phyloP scores from a whole-genome alignment of 92 coral and sea anemone genomes.

The Parazoanthus atlanticus region DNA sequence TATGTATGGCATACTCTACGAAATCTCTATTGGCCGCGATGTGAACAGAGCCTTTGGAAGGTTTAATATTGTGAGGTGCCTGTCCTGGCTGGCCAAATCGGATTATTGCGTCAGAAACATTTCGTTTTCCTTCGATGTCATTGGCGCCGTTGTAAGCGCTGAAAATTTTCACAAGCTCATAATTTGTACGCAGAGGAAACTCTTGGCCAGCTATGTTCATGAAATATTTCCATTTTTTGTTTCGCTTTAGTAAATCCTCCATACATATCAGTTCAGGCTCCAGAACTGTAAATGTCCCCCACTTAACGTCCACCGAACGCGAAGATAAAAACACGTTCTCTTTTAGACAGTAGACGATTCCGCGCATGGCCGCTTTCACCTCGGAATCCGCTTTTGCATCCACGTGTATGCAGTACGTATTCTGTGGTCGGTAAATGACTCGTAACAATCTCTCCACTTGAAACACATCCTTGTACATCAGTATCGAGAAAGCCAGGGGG shows the following conservation, averaged over 20 bases:
- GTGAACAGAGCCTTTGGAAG: slow-evolving; percentile 55
- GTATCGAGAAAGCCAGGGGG: slow-evolving; percentile 58
- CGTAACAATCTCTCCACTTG: slow-evolving; percentile 63
- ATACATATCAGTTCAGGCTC: slow-evolving; percentile 64
- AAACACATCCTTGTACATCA: slow-evolving; percentile 62
- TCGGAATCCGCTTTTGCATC: slow-evolving; percentile 51
- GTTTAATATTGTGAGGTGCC: slow-evolving; percentile 45
- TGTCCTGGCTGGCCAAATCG: neutral
- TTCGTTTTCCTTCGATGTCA: slow-evolving; percentile 36
- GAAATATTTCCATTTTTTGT: slow-evolving; percentile 65
- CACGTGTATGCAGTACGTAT: slow-evolving; percentile 64
- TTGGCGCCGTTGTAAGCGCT: slow-evolving; percentile 48
- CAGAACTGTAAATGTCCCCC: slow-evolving; percentile 54
- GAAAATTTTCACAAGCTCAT: slow-evolving; percentile 54
- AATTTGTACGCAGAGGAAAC: slow-evolving; percentile 62
- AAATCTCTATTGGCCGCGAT: slow-evolving; percentile 50
- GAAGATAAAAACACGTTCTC: slow-evolving; percentile 60
- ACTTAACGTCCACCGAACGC: slow-evolving; percentile 45
- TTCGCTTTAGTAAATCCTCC: slow-evolving; percentile 50
- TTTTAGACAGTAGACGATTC: slow-evolving; percentile 56
- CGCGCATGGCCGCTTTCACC: slow-evolving; percentile 52
- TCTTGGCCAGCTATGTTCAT: slow-evolving; percentile 74
- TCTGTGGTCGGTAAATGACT: neutral
- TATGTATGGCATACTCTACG: slow-evolving; percentile 37
- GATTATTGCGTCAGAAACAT: neutral